phyloP scores from a whole-genome alignment of 2,888 invertebrate genomes.

The Creontiades dilutus region DNA sequence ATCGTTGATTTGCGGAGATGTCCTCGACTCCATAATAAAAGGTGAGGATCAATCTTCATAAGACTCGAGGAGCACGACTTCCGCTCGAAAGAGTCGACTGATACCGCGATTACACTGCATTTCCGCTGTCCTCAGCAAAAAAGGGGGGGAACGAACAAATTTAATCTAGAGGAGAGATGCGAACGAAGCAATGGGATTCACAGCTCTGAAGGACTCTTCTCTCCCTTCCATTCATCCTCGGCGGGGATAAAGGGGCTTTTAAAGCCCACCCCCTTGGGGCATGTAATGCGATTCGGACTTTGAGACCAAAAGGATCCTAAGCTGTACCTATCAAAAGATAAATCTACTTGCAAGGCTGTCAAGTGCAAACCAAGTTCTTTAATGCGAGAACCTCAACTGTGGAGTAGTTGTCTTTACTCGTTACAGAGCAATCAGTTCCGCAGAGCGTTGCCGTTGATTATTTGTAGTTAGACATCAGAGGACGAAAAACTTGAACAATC shows the following conservation, averaged over 20 bases:
- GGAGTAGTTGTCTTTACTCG: not conserved
- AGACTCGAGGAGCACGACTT: not conserved
- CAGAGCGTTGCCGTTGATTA: too few relatives aligned
- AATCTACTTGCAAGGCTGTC: not conserved
- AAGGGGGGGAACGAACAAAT: not conserved
- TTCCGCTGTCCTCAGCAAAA: slow-evolving; percentile 17
- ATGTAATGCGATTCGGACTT: slow-evolving; percentile 8
- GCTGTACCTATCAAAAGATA: not conserved
- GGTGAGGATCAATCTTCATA: too few relatives aligned
- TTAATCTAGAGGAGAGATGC: slow-evolving; percentile 32
- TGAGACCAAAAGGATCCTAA: not conserved
- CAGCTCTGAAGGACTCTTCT: not conserved
- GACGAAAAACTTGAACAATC: too few relatives aligned
- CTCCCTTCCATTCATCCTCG: not conserved
- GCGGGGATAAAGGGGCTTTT: not conserved
- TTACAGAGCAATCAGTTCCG: too few relatives aligned
- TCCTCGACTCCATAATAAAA: too few relatives aligned
- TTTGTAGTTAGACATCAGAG: too few relatives aligned
- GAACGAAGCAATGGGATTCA: slow-evolving; percentile 27
- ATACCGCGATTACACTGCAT: not conserved
- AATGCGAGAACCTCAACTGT: not conserved
- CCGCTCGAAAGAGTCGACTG: not conserved
- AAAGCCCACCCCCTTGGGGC: not conserved
- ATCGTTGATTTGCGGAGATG: too few relatives aligned
- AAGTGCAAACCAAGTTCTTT: not conserved